Evolutionary conservation across 2,797 vertebrate species (phyloP).

Genomic region (Cryptoprocta ferox): DNA sequence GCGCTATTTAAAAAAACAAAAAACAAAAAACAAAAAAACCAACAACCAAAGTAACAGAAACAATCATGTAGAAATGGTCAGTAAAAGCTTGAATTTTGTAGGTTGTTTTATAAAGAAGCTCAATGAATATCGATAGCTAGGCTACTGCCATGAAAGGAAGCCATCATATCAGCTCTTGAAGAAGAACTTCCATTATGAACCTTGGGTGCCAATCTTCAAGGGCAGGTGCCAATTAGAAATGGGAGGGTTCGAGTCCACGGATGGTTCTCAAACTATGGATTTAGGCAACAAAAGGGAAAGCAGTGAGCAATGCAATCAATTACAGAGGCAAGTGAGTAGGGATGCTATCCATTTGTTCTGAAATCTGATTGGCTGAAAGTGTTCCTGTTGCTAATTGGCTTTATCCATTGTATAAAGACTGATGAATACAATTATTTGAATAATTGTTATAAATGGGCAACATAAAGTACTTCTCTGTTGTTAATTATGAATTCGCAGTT

Average conservation of each 20-base stretch:
- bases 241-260: background rate
- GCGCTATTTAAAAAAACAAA: background rate
- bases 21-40: background rate
- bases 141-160: background rate
- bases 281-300: conserved; percentile 21
- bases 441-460: conserved; percentile 76
- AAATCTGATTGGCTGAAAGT: conserved; percentile 70
- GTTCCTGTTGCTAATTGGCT: conserved; percentile 59
- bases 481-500: conserved; percentile 75
- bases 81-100: background rate
- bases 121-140: background rate
- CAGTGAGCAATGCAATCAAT: conserved; percentile 25
- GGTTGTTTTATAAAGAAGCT: background rate
- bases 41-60: conserved; percentile 11
- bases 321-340: conserved; percentile 14
- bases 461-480: conserved; percentile 74
- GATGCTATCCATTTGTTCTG: conserved; percentile 20
- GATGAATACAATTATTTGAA: conserved; percentile 77
- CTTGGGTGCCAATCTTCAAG: background rate
- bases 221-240: background rate
- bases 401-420: conserved; percentile 71
- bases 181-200: background rate
- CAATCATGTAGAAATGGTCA: background rate
- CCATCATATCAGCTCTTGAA: background rate
- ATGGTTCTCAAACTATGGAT: background rate